phyloP scores from a whole-genome alignment of 1,140 invertebrate species.

The Philotrypesis tridentata region DNA sequence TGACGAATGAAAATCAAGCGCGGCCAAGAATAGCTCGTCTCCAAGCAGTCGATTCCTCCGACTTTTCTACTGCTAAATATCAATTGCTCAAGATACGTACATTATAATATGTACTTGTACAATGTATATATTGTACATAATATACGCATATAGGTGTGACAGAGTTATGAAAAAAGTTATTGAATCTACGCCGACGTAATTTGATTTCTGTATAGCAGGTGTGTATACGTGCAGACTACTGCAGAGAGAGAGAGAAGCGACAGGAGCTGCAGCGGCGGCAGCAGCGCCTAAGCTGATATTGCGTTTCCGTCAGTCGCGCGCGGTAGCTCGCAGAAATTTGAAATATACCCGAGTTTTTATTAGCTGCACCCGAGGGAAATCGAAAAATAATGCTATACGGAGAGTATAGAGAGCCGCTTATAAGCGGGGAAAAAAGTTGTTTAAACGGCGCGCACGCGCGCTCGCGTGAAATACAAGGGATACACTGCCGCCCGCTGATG shows the following conservation, averaged over 20 bases:
- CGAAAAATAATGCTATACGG: constrained; percentile 14
- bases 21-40: neutral
- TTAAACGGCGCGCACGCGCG: neutral
- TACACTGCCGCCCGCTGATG: too few species aligned
- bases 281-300: neutral
- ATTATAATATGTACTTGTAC: too few species aligned
- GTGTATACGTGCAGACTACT: too few species aligned
- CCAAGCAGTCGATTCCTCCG: too few species aligned
- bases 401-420: neutral
- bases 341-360: neutral
- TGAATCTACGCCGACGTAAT: neutral
- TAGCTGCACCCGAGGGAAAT: constrained; percentile 17
- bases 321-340: neutral
- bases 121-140: too few species aligned
- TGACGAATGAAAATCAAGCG: neutral
- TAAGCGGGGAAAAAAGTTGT: constrained; percentile 7
- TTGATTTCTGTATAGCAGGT: too few species aligned
- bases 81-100: too few species aligned
- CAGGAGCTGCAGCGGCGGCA: too few species aligned
- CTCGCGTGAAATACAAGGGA: constrained; percentile 1
- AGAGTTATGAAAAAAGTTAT: constrained; percentile 14
- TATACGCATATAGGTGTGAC: neutral
- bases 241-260: too few species aligned
- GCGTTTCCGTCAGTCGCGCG: neutral
- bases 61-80: too few species aligned